Base-by-base conservation (phyloP, 2,113 vertebrate species). In the Protobothrops flavoviridis region DNA sequence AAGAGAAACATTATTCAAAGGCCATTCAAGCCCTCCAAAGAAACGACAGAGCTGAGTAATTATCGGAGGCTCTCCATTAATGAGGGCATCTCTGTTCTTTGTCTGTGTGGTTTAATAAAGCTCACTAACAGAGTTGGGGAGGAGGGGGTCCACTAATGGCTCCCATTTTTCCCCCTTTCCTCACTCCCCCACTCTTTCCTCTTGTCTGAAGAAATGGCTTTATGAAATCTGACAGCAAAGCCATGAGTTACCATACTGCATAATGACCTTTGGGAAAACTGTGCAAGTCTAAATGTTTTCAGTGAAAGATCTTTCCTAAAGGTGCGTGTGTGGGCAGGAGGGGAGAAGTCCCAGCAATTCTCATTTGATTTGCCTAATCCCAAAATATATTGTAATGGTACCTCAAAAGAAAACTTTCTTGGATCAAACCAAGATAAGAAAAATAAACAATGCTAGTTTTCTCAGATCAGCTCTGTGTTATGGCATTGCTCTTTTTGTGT, bases 1-100 rank as follows among this genome's bases (percentile, higher is more conserved):
- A 98, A 98, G 97, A 98, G 98, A 98, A 98, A 98, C 98, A 98
- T 98, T 98, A 98, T 98, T 98, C 97, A 98, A 98, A 98, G 97
- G 95, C 97, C 96, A 98, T 98, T 98, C 97, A 98, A 95, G 91
- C 94, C 96, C 96, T 92, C 96, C 93, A 96, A 98, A 97, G 97
- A 97, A 98, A 97, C 97, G 89, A 97, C 97, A 94, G 97, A 97
- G 97, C 97, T 94, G 94, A 98, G 98, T 98, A 98, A 98, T 98
- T 98, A 98, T 98, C 94, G 87, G 96, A 97, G 97, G 96, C 97
- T 97, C 97, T 97, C 96, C 97, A 98, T 98, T 98, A 98, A 97
- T 96, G 96, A 97, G 98, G 98, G 96, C 97, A 97, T 98, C 97
- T 97, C 97, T 97, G 94, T 97, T 97, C 96, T 98, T 98, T 98